Percentiles rank a stretch among this genome's conserved stretches.
Evolutionary conservation across 2,113 vertebrate genomes (phyloP).

Genomic region (Dolichotis patagonum): DNA sequence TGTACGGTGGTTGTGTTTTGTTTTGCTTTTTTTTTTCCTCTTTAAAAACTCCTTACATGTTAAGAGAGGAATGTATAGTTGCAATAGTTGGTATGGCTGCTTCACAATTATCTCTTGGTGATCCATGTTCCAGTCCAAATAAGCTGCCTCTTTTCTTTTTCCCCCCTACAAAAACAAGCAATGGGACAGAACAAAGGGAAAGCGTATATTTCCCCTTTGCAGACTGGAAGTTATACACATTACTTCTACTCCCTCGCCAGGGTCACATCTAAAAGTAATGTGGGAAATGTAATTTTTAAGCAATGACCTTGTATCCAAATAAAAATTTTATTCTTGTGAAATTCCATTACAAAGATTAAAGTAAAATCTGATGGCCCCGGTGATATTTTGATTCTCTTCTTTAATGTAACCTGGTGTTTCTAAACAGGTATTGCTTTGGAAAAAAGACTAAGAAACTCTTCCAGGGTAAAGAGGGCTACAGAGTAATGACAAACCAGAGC

Average conservation of each 20-base stretch:
- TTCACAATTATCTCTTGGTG: background rate
- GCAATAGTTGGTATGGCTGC: background rate
- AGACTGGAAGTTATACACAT: background rate
- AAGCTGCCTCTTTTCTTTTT: background rate
- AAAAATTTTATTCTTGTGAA: background rate
- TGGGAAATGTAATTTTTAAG: slow-evolving; percentile 31
- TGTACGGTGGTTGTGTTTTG: background rate
- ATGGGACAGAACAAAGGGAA: background rate
- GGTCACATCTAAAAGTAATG: background rate
- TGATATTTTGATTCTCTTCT: slow-evolving; percentile 49
- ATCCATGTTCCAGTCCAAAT: background rate
- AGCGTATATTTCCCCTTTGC: background rate
- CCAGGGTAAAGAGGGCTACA: background rate
- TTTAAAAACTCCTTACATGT: background rate
- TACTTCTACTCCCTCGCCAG: background rate
- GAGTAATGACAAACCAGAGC: background rate
- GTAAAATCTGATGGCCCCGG: background rate
- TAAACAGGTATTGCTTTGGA: slow-evolving; percentile 6
- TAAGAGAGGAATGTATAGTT: background rate
- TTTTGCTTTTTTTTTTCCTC: background rate
- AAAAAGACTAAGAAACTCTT: slow-evolving; percentile 18
- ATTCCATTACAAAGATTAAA: slow-evolving; percentile 38
- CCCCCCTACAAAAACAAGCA: background rate
- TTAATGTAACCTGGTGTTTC: slow-evolving; percentile 13
- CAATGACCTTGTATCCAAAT: background rate